Percentiles rank a stretch among this genome's conserved stretches.
phyloP scores from a whole-genome alignment of 2,888 invertebrate genomes.

The Tipula unca region DNA sequence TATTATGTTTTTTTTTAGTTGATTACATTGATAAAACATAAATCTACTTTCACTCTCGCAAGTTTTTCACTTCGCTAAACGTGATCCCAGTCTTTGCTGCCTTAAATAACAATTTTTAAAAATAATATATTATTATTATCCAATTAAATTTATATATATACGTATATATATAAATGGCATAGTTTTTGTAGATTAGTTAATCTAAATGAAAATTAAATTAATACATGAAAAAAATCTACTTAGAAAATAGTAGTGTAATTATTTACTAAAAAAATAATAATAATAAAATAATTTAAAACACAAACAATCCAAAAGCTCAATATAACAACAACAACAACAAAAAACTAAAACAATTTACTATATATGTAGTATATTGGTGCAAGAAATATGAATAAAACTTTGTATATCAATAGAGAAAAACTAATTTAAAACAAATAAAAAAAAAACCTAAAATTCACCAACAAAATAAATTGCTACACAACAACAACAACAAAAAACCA shows the following conservation, averaged over 20 bases:
- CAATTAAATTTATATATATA: neutral
- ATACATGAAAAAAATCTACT: neutral
- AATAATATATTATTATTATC: slow-evolving; percentile 17
- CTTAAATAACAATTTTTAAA: slow-evolving; percentile 22
- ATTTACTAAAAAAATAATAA: slow-evolving; percentile 14
- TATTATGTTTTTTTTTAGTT: neutral
- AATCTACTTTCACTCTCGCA: slow-evolving; percentile 14
- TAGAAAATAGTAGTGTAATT: neutral
- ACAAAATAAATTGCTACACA: neutral
- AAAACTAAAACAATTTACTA: no score
- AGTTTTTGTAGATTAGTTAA: slow-evolving; percentile 15
- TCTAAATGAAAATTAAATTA: slow-evolving; percentile 2
- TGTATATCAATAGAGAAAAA: neutral
- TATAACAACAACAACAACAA: neutral
- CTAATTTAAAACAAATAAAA: neutral
- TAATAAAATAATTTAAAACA: neutral
- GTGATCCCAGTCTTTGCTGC: slow-evolving; percentile 25
- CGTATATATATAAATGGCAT: neutral
- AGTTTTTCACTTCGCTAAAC: slow-evolving; percentile 23
- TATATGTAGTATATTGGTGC: neutral
- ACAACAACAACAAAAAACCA: neutral
- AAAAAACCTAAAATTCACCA: neutral
- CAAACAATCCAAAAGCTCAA: slow-evolving; percentile 1
- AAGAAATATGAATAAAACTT: neutral
- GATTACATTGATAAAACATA: neutral